Conservation (phyloP, 1,140 invertebrate genomes). For the Trichonephila clavipes region DNA sequence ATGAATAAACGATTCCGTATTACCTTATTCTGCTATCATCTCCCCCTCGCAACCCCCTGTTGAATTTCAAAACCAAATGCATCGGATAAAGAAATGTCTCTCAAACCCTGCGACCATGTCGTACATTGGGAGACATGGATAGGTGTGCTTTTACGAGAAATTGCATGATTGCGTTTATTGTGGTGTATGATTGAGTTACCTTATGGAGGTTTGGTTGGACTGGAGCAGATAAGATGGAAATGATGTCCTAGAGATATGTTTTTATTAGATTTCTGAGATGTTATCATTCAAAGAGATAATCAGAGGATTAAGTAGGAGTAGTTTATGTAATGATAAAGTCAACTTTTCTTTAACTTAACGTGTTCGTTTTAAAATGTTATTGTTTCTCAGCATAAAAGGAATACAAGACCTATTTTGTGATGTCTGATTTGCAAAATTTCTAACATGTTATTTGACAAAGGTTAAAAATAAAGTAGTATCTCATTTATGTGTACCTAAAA, state of each 20-base stretch:
- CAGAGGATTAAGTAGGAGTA: background rate
- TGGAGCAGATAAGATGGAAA: background rate
- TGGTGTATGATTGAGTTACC: background rate
- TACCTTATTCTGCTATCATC: conserved; percentile 51
- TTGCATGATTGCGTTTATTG: background rate
- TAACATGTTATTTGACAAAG: too few species aligned
- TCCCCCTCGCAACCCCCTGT: background rate
- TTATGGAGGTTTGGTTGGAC: background rate
- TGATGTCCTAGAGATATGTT: too few species aligned
- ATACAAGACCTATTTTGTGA: too few species aligned
- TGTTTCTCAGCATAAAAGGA: background rate
- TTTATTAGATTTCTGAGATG: too few species aligned
- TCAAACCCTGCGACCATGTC: background rate
- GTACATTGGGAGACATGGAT: background rate
- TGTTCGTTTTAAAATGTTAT: background rate
- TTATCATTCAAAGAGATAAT: background rate
- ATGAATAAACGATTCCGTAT: conserved; percentile 73
- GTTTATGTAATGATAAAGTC: background rate
- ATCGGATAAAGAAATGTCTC: background rate
- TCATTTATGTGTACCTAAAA: too few species aligned
- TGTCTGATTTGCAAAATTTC: too few species aligned
- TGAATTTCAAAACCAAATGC: conserved; percentile 25
- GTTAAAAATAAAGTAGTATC: too few species aligned
- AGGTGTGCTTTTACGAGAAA: background rate
- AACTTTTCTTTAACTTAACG: background rate